These are phyloP conservation scores for Acanthis flammea DNA, from an alignment of 2,797 vertebrate genomes.

Conservation along the genomic window DNA sequence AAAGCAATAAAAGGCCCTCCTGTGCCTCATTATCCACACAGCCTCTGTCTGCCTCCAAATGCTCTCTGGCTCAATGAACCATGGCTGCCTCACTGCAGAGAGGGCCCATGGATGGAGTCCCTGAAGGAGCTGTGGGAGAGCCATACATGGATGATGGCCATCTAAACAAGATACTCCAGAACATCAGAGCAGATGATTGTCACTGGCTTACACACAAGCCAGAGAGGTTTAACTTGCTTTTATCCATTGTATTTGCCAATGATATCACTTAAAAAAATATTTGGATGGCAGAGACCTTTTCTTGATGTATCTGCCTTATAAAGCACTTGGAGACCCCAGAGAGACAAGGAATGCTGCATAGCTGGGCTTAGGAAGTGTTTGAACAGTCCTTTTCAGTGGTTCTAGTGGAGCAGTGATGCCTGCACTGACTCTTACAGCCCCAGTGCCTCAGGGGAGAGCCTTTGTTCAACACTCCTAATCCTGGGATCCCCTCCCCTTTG, in stretches of 20 bases:
- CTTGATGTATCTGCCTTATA: not conserved
- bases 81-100: not conserved
- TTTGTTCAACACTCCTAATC: not conserved
- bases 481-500: not conserved
- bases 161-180: not conserved
- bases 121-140: not conserved
- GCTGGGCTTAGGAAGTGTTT: not conserved
- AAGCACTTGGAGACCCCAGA: not conserved
- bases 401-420: not conserved
- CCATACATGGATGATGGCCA: not conserved
- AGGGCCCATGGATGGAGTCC: not conserved
- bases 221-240: not conserved
- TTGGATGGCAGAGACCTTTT: not conserved
- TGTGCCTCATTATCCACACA: not conserved
- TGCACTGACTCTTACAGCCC: not conserved
- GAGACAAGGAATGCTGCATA: not conserved
- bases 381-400: not conserved
- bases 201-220: not conserved
- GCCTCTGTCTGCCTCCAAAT: not conserved
- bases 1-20: not conserved
- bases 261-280: not conserved
- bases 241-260: not conserved
- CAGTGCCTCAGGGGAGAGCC: not conserved
- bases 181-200: not conserved
- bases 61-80: not conserved